Evolutionary conservation across 2,113 vertebrate genomes (phyloP).

Genomic region (Ranitomeya imitator): DNA sequence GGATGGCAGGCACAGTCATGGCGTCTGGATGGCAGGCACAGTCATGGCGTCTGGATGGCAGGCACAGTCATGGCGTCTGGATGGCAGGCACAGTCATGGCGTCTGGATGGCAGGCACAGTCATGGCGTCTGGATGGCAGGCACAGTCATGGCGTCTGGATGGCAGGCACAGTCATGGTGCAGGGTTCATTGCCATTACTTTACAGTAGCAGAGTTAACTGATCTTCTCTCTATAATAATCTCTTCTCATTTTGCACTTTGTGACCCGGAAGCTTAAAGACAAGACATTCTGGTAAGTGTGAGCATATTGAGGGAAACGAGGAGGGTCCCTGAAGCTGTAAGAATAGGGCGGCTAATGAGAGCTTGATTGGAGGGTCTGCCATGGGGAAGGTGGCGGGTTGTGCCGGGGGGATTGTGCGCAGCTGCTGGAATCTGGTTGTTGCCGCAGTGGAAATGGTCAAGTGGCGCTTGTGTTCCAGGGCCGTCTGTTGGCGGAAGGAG

Average conservation of each 20-base stretch:
- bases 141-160: too few relatives aligned
- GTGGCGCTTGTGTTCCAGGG: slow-evolving; percentile 92
- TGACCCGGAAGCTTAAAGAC: background rate
- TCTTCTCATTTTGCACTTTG: background rate
- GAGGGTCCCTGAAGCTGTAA: slow-evolving; percentile 73
- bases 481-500: slow-evolving; percentile 88
- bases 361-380: slow-evolving; percentile 78
- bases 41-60: too few relatives aligned
- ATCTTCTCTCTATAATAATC: background rate
- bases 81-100: too few relatives aligned
- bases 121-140: background rate
- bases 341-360: slow-evolving; percentile 80
- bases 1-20: too few relatives aligned
- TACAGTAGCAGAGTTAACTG: background rate
- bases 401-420: slow-evolving; percentile 88
- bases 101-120: too few relatives aligned
- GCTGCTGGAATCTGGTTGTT: slow-evolving; percentile 93
- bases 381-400: slow-evolving; percentile 77
- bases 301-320: slow-evolving; percentile 67
- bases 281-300: background rate
- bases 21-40: too few relatives aligned
- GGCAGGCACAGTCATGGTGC: background rate
- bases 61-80: too few relatives aligned
- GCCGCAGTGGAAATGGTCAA: slow-evolving; percentile 97
- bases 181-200: background rate